Conservation (phyloP, 92 coral and sea anemone species). For the Parazoanthus atlanticus region DNA sequence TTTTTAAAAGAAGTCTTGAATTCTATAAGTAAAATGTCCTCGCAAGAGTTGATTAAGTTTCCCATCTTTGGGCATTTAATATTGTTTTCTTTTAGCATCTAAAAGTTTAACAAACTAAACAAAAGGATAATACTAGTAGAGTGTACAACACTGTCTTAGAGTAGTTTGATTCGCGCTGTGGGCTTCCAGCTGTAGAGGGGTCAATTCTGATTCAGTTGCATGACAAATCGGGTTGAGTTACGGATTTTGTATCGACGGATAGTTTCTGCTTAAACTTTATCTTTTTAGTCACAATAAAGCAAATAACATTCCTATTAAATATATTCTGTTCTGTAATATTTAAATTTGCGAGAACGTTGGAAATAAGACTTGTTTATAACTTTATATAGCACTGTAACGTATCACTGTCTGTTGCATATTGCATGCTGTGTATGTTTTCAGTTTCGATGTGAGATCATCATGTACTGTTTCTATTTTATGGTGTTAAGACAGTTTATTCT, state of each 20-base stretch:
- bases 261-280: too few relatives aligned
- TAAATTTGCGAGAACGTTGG: neutral
- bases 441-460: neutral
- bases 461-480: neutral
- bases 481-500: neutral
- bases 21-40: too few relatives aligned
- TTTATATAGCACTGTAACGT: too few relatives aligned
- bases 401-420: neutral
- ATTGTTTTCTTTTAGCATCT: neutral
- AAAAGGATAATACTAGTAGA: neutral
- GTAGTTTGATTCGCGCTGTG: too few relatives aligned
- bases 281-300: neutral
- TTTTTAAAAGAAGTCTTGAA: too few relatives aligned
- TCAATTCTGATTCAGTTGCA: too few relatives aligned
- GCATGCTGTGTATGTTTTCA: neutral
- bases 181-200: too few relatives aligned
- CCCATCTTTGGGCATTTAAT: neutral
- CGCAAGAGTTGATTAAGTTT: too few relatives aligned
- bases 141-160: too few relatives aligned
- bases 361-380: neutral
- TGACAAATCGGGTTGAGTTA: too few relatives aligned
- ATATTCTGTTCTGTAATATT: neutral
- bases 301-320: too few relatives aligned
- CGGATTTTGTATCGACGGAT: neutral
- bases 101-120: neutral